Percentiles rank a stretch among this genome's conserved stretches.
Evolutionary conservation across 2,888 invertebrate genomes (phyloP).

Genomic region (Muscina levida): DNA sequence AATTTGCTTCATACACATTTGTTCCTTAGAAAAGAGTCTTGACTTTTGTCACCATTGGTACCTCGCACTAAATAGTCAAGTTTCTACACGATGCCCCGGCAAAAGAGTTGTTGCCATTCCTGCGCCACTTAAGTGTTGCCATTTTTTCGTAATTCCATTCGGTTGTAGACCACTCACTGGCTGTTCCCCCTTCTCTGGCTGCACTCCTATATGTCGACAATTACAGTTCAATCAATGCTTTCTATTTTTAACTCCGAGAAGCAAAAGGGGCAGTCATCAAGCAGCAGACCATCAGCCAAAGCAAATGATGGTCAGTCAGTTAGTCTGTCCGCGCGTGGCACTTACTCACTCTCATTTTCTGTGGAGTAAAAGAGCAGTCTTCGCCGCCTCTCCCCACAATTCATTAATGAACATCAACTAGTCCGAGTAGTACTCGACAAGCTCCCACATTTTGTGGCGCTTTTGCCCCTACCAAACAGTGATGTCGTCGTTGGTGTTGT

Average conservation of each 20-base stretch:
- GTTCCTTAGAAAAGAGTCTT: no score
- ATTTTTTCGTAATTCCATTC: constrained; percentile 42
- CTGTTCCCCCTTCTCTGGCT: background rate
- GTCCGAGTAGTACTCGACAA: constrained; percentile 27
- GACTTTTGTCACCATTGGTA: background rate
- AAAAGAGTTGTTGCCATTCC: constrained; percentile 38
- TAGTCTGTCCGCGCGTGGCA: constrained; percentile 32
- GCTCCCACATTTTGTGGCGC: background rate
- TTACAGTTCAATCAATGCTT: constrained; percentile 57
- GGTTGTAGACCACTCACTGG: background rate
- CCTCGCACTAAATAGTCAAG: background rate
- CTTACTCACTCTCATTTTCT: constrained; percentile 54
- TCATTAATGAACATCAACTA: constrained; percentile 62
- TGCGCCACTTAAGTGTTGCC: constrained; percentile 61
- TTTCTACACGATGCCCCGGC: background rate
- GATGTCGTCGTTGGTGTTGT: background rate
- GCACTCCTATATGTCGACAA: background rate
- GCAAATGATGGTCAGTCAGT: constrained; percentile 42
- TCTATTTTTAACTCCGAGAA: constrained; percentile 17
- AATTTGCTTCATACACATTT: no score
- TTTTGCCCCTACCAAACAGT: constrained; percentile 3
- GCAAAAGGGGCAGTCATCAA: constrained; percentile 41
- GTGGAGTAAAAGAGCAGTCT: constrained; percentile 31
- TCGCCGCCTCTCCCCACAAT: constrained; percentile 29
- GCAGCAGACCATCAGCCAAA: constrained; percentile 53